Percentiles rank a stretch among this genome's conserved stretches.
These are phyloP conservation scores for Heliconius ismenius DNA, from an alignment of 2,888 invertebrate genomes.

Conservation along the genomic window DNA sequence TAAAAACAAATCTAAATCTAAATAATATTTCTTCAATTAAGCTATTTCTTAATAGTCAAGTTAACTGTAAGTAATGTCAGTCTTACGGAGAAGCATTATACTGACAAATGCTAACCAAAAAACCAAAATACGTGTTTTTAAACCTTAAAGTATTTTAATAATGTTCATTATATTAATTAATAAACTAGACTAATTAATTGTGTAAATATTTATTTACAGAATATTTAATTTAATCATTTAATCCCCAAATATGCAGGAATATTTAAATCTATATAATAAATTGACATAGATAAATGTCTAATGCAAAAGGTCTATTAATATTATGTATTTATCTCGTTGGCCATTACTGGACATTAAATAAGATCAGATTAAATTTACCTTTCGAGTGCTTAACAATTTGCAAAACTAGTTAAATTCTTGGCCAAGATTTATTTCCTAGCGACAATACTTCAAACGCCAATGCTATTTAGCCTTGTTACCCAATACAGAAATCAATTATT, in stretches of 20 bases:
- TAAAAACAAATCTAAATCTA: no score
- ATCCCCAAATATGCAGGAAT: background rate
- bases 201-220: background rate
- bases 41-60: no score
- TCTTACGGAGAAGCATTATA: no score
- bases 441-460: slow-evolving; percentile 41
- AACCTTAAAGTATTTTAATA: no score
- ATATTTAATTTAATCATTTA: background rate
- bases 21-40: no score
- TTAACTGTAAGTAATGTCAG: no score
- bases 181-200: background rate
- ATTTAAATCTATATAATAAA: background rate
- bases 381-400: slow-evolving; percentile 41
- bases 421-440: slow-evolving; percentile 44
- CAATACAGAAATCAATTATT: slow-evolving; percentile 49
- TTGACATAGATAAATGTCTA: background rate
- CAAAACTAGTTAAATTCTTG: slow-evolving; percentile 44
- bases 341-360: background rate
- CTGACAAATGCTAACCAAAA: no score
- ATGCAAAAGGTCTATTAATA: background rate
- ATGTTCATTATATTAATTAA: background rate
- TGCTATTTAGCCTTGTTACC: slow-evolving; percentile 38
- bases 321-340: background rate
- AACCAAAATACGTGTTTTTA: no score
- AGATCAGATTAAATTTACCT: background rate